Percentiles rank a stretch among this genome's conserved stretches.
phyloP scores from a whole-genome alignment of 2,113 vertebrate genomes.

The Pteruthius melanotis region DNA sequence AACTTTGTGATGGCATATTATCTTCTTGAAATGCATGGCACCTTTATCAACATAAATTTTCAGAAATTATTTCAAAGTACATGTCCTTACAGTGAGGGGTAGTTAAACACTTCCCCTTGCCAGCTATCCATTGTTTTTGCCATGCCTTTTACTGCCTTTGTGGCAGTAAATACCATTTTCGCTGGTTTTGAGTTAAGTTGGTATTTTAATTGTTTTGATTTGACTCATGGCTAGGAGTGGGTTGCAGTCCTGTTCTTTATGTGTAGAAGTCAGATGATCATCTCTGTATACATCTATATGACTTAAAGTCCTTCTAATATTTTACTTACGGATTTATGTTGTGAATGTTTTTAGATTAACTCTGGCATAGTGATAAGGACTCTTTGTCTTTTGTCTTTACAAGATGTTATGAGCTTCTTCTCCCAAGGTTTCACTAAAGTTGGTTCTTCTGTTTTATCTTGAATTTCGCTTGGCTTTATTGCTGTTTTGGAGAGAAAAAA shows the following conservation, averaged over 20 bases:
- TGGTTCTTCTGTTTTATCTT: neutral
- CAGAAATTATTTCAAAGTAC: neutral
- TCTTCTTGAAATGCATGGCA: conserved; percentile 1
- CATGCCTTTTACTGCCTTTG: neutral
- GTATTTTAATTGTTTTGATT: neutral
- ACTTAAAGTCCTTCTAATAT: neutral
- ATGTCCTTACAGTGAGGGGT: neutral
- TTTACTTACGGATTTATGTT: neutral
- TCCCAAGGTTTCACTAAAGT: neutral
- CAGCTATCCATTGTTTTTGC: neutral
- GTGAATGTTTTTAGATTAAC: neutral
- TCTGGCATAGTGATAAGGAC: neutral
- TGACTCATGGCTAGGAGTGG: neutral
- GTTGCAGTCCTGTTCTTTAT: neutral
- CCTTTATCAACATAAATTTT: conserved; percentile 9
- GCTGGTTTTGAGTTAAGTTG: neutral
- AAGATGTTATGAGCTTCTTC: neutral
- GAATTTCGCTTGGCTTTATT: neutral
- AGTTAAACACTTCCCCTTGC: neutral
- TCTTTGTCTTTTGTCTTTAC: neutral
- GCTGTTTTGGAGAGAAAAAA: neutral
- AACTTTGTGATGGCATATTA: neutral
- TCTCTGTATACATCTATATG: neutral
- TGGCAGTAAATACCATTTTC: neutral
- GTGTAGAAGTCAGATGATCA: neutral